Conservation (phyloP, 2,888 invertebrate genomes). For the Morpho deidamia region DNA sequence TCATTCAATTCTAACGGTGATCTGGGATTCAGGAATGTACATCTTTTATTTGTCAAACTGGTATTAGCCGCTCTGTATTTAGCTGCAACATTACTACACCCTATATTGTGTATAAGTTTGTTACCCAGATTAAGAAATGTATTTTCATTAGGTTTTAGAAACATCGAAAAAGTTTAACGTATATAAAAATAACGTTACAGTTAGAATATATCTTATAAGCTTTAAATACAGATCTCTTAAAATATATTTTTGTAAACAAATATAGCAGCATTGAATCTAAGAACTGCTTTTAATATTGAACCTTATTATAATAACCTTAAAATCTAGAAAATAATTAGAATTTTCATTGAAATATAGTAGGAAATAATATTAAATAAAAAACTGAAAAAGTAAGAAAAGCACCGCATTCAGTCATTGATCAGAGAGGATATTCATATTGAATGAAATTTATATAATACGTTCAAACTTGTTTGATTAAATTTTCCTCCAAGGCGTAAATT, state of each 20-base stretch:
- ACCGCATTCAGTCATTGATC: no score
- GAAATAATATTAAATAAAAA: no score
- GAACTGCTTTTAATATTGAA: no score
- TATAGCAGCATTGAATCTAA: background rate
- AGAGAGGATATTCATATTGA: no score
- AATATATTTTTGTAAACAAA: conserved; percentile 3
- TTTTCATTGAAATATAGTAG: no score
- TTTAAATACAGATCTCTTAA: no score
- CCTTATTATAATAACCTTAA: no score
- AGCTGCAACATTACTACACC: conserved; percentile 36
- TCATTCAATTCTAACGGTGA: conserved; percentile 39
- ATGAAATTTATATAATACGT: no score
- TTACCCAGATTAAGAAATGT: conserved; percentile 40
- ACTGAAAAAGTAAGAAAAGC: no score
- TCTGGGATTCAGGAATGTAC: conserved; percentile 33
- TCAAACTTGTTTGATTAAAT: no score
- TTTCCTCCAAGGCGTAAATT: no score
- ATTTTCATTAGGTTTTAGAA: conserved; percentile 41
- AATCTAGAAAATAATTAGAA: no score
- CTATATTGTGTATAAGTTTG: conserved; percentile 41
- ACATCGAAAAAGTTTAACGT: conserved; percentile 26
- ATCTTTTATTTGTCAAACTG: conserved; percentile 39
- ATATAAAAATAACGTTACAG: background rate
- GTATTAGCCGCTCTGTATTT: conserved; percentile 46
- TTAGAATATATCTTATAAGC: background rate